Base-by-base conservation (phyloP, 2,113 vertebrate genomes). In the Carassius gibelio region DNA sequence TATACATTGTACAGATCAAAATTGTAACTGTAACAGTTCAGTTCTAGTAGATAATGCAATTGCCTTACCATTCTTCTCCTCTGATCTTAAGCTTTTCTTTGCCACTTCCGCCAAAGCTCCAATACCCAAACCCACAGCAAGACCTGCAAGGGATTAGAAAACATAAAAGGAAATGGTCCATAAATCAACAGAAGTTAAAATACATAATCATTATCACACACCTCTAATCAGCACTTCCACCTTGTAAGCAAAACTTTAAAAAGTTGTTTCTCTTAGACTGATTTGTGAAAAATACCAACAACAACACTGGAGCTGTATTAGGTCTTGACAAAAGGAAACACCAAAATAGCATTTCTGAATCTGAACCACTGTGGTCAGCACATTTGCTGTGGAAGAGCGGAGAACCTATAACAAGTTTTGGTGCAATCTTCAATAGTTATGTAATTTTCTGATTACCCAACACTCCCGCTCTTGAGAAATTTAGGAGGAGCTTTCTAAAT, bases 61-160 rank as follows among this genome's bases (percentile, higher is more conserved):
- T 30, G 71, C 7, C n/a, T 96, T 92, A 98, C 97, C 96, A 91
- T 84, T 89, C 8, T 91, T 90, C 1, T 94, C 94, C 38, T 96
- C 97, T 1, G 93, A 61, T 74, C 96, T 93, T 79, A 98, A 95
- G 84, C 94, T 97, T 92, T 99, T 99, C 94, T 99, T 99, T 14
- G 98, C 98, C 0, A 99, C 96, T 91, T 99, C 98, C 7, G 98
- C 98, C 85, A 99, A 82, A 0, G 97, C 98, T 48, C 98, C 98
- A 4, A 99, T 94, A 76, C 98, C 97, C 91, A 99, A 94, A 72
- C 98, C 97, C 74, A 99, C 96, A 7, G 98, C 98, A 13, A 99
- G 91, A 75, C 98, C 98, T 99, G 93, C 7, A 55, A 88, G 89
- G 88, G 52, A 87, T 50, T 50, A 36, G 30, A 30, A 59, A 59